Evolutionary conservation across 2,888 invertebrate genomes (phyloP).

Genomic region (Eupithecia insigniata): DNA sequence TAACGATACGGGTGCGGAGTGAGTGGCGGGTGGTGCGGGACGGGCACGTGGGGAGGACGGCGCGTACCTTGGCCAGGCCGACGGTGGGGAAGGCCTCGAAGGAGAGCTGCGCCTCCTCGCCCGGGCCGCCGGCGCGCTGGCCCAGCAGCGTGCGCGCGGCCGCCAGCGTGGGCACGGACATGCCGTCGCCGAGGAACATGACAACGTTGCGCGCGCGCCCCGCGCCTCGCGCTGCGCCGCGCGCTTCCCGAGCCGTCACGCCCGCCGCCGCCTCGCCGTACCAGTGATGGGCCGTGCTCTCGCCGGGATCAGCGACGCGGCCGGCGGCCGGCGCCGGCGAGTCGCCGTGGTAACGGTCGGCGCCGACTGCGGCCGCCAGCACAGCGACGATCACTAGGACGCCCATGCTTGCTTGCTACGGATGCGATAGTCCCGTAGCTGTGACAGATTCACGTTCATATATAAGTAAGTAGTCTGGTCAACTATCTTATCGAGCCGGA

Average conservation of each 20-base stretch:
- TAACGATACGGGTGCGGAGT: background rate
- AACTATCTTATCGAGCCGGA: too few relatives aligned
- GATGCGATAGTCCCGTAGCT: too few relatives aligned
- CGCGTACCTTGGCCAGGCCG: slow-evolving; percentile 62
- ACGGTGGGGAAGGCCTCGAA: slow-evolving; percentile 86
- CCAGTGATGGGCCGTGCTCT: slow-evolving; percentile 19
- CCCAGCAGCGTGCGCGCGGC: slow-evolving; percentile 85
- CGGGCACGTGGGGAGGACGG: background rate
- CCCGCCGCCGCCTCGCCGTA: slow-evolving; percentile 39
- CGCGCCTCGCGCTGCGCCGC: slow-evolving; percentile 44
- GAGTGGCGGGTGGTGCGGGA: background rate
- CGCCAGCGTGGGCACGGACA: slow-evolving; percentile 88
- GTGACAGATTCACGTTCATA: too few relatives aligned
- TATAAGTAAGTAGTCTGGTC: too few relatives aligned
- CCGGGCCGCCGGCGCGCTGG: slow-evolving; percentile 75
- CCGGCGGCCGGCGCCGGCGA: slow-evolving; percentile 37
- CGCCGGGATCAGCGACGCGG: slow-evolving; percentile 19
- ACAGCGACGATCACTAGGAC: too few relatives aligned
- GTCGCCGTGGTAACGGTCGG: slow-evolving; percentile 35
- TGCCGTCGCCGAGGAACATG: slow-evolving; percentile 89
- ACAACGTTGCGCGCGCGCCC: slow-evolving; percentile 83
- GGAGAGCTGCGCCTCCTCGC: slow-evolving; percentile 83
- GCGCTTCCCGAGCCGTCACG: slow-evolving; percentile 14
- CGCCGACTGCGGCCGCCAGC: background rate
- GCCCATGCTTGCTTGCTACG: too few relatives aligned